Conservation (phyloP, 2,113 vertebrate genomes). For the Epinephelus lanceolatus region DNA sequence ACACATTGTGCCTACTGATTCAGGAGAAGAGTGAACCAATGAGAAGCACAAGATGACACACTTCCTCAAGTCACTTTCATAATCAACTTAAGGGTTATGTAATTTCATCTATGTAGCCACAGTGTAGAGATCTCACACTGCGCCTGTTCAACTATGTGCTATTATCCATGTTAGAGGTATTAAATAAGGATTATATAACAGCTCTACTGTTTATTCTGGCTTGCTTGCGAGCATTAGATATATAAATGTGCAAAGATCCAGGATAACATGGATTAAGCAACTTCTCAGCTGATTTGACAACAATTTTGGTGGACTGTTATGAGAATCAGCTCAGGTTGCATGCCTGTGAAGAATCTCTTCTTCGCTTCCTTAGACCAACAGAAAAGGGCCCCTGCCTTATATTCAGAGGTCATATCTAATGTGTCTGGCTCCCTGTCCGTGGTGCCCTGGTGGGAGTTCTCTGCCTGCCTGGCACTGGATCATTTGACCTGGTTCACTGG, state of each 20-base stretch:
- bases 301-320: conserved; percentile 18
- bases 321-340: conserved; percentile 31
- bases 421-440: conserved; percentile 56
- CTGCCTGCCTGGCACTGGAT: conserved; percentile 45
- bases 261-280: not conserved
- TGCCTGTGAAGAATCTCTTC: conserved; percentile 7
- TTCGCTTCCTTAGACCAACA: conserved; percentile 26
- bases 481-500: conserved; percentile 49
- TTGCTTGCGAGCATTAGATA: conserved; percentile 11
- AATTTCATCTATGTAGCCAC: conserved; percentile 30
- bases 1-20: conserved; percentile 62
- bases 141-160: not conserved
- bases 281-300: conserved; percentile 18
- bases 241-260: not conserved
- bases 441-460: conserved; percentile 45
- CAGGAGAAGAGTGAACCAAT: conserved; percentile 35
- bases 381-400: conserved; percentile 34
- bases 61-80: conserved; percentile 53
- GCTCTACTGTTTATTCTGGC: not conserved
- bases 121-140: not conserved
- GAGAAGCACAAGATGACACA: conserved; percentile 55
- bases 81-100: conserved; percentile 46
- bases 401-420: conserved; percentile 46
- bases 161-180: conserved; percentile 5
- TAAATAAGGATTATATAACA: conserved; percentile 28